Base-by-base conservation (phyloP, 2,113 vertebrate species). In the Verasper variegatus region DNA sequence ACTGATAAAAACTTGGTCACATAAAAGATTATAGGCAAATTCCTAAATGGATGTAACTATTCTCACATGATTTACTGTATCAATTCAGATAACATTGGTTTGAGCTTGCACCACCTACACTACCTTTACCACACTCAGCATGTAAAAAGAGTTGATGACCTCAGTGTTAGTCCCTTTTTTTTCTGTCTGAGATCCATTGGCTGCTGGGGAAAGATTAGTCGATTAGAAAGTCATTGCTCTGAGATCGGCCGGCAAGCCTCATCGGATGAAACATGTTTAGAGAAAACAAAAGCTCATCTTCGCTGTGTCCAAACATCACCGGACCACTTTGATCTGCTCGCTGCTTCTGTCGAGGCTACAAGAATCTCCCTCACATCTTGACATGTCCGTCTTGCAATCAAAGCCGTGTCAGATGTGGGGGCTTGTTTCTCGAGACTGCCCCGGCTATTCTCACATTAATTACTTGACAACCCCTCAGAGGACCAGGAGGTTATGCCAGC, bases 261-360 rank as follows among this genome's bases (percentile, higher is more conserved):
- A 83, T 88, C 86, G 88, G 85, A 89, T 87, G 87, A 91, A 83
- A 84, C 81, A 68, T 70, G 85, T 88, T 89, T 76, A 60, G 78
- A 81, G 76, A 69, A 89, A 87, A 87, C 83, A 87, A 86, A 88
- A 81, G 81, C 77, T n/a, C 11, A 9, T 65, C 61, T 75, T 85
- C 70, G 82, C 73, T 8, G 77, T 76, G 77, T 83, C 56, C 42
- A 65, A 85, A 73, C 88, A 82, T 69, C 35, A 14, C 72, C 72
- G 56, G 54, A 68, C 78, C 68, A 40, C 88, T 92, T 88, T 91
- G 89, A 91, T 88, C 85, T 71, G 45, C 66, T 80, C 10, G 14
- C 83, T 80, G 71, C 69, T 72, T 49, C 71, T 83, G 77, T 42
- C 58, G 23, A 76, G 72, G 76, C 80, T 74, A 79, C 61, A 70